Conservation (phyloP, 2,797 vertebrate genomes). For the Sebastes trivittatus region DNA sequence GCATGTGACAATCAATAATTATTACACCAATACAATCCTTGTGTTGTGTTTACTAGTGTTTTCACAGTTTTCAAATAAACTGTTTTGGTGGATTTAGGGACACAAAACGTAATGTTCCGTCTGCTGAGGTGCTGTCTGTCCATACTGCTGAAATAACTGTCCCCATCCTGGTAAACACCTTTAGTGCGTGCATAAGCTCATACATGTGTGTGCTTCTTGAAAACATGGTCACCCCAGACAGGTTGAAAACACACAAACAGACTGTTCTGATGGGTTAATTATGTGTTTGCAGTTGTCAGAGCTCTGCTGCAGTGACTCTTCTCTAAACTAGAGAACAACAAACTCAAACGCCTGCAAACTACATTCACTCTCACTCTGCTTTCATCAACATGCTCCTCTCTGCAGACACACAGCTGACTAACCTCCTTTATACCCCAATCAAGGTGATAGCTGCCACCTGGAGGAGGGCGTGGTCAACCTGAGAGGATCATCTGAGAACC, state of each 20-base stretch:
- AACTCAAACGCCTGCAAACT: neutral
- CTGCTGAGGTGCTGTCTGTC: too few species aligned
- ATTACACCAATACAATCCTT: too few species aligned
- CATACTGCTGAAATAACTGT: too few species aligned
- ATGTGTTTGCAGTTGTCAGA: neutral
- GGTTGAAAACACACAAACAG: neutral
- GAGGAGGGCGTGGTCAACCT: neutral
- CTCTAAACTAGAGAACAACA: neutral
- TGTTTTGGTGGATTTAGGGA: too few species aligned
- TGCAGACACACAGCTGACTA: neutral
- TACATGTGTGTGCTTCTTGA: neutral
- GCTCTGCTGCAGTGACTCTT: neutral
- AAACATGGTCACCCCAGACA: neutral
- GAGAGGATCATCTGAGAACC: neutral
- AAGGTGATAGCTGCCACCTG: neutral
- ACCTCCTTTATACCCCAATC: neutral
- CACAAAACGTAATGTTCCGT: too few species aligned
- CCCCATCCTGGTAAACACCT: neutral
- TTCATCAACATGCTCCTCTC: neutral
- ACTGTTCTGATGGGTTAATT: neutral
- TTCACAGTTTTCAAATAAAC: too few species aligned
- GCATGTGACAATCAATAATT: too few species aligned
- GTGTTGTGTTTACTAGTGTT: too few species aligned
- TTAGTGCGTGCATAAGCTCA: neutral
- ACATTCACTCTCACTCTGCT: neutral